Evolutionary conservation across 2,888 invertebrate genomes (phyloP).

Genomic region (Stegophylla sp.): DNA sequence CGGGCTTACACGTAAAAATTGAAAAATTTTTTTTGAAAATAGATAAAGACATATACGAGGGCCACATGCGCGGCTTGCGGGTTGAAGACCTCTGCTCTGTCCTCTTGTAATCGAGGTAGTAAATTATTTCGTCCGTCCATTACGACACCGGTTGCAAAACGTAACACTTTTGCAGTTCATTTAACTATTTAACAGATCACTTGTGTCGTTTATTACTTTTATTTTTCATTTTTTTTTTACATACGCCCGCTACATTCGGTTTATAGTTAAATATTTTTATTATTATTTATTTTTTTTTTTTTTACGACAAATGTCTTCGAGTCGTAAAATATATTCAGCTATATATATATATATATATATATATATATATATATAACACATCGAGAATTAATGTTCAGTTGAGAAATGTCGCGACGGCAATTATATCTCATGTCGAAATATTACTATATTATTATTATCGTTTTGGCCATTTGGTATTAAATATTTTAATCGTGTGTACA

Average conservation of each 20-base stretch:
- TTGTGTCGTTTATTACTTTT: not conserved
- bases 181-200: slow-evolving; percentile 24
- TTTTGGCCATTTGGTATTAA: not conserved
- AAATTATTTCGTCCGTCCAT: not conserved
- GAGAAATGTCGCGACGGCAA: slow-evolving; percentile 5
- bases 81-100: no score
- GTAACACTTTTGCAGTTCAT: not conserved
- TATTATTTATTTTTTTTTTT: not conserved
- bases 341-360: not conserved
- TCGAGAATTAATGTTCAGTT: not conserved
- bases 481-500: no score
- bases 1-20: no score
- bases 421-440: slow-evolving; percentile 10
- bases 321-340: not conserved
- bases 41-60: no score
- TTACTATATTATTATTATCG: not conserved
- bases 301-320: no score
- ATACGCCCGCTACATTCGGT: not conserved
- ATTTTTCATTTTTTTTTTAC: not conserved
- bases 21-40: no score
- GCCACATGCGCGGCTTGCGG: no score
- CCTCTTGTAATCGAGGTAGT: no score
- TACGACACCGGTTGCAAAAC: not conserved
- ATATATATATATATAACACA: not conserved
- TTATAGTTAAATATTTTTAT: slow-evolving; percentile 9